Conservation (phyloP, 2,797 vertebrate genomes). For the Cryptoblepharus egeriae region DNA sequence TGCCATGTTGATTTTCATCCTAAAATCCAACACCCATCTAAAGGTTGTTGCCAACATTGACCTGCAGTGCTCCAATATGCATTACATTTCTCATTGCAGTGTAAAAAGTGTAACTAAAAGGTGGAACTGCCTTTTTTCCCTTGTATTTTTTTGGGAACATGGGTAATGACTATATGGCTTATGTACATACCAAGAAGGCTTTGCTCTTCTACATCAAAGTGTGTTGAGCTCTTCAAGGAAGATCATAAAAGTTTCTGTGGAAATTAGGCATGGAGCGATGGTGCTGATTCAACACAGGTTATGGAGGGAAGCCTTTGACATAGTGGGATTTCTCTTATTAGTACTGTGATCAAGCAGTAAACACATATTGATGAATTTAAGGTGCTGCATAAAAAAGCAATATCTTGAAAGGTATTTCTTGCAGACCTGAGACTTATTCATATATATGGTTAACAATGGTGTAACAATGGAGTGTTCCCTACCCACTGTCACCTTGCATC, state of each 20-base stretch:
- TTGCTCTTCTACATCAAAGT: constrained; percentile 26
- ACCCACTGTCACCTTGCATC: not conserved
- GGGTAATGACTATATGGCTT: constrained; percentile 25
- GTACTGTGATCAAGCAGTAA: constrained; percentile 32
- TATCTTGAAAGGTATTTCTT: constrained; percentile 39
- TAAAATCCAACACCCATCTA: too few relatives aligned
- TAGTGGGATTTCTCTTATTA: constrained; percentile 36
- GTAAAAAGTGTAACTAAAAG: not conserved
- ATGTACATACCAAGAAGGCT: constrained; percentile 40
- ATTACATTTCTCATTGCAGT: not conserved
- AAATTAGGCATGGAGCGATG: constrained; percentile 29
- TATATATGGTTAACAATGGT: not conserved
- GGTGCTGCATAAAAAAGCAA: constrained; percentile 42
- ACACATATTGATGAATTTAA: constrained; percentile 21
- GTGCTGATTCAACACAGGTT: constrained; percentile 13
- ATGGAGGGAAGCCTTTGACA: constrained; percentile 42
- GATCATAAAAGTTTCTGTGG: constrained; percentile 40
- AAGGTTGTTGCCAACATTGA: too few relatives aligned
- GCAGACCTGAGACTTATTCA: not conserved
- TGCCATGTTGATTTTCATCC: too few relatives aligned
- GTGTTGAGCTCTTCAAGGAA: constrained; percentile 25
- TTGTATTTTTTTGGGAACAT: not conserved
- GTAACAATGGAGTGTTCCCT: not conserved
- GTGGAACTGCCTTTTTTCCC: not conserved
- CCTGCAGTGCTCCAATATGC: too few relatives aligned